A percentile compares a stretch with the other conserved stretches of the same genome.
Evolutionary conservation across 2,113 vertebrate genomes (phyloP).

Genomic region (Siniperca knerii): DNA sequence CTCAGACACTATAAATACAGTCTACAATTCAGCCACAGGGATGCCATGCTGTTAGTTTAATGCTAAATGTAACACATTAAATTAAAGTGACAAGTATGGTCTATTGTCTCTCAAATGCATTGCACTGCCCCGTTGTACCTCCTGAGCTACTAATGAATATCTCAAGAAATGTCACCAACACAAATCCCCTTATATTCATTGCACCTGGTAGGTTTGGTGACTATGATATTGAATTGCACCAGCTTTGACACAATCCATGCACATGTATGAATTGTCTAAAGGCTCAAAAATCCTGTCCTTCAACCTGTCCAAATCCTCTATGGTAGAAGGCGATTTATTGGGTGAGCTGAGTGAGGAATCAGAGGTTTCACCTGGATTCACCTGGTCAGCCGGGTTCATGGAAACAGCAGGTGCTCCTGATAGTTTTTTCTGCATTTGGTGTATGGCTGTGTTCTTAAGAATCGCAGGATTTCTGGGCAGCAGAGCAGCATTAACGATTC

Average conservation of each 20-base stretch:
- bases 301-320: constrained; percentile 7
- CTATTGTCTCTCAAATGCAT: not conserved
- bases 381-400: constrained; percentile 48
- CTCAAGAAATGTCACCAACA: constrained; percentile 17
- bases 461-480: constrained; percentile 28
- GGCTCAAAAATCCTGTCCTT: constrained; percentile 8
- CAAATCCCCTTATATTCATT: constrained; percentile 5
- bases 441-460: constrained; percentile 16
- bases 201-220: not conserved
- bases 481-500: constrained; percentile 40
- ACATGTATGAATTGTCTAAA: not conserved
- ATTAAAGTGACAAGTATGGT: not conserved
- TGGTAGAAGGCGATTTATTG: constrained; percentile 42
- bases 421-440: constrained; percentile 10
- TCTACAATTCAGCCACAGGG: no score
- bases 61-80: not conserved
- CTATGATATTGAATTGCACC: not conserved
- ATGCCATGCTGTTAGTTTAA: not conserved
- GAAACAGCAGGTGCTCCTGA: constrained; percentile 50
- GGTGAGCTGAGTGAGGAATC: constrained; percentile 29
- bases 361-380: constrained; percentile 43
- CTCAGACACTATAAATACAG: not conserved
- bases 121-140: not conserved
- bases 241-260: constrained; percentile 11
- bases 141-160: not conserved